phyloP scores from a whole-genome alignment of 2,113 vertebrate species.

The Rissa tridactyla region DNA sequence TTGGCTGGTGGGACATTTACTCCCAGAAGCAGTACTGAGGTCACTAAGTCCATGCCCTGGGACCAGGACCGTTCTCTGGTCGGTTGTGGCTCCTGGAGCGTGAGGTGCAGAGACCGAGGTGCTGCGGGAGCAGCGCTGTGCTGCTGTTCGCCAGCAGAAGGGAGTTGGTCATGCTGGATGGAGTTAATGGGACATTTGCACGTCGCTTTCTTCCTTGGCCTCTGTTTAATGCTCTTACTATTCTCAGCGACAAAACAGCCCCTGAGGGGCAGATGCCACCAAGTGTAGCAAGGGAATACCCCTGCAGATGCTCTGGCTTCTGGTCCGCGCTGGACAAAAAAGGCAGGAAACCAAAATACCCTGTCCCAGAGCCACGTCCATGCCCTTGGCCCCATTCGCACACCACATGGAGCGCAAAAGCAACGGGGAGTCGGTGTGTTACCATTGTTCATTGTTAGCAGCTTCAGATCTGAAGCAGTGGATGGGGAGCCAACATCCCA shows the following conservation, averaged over 20 bases:
- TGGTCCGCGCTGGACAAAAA: constrained; percentile 3
- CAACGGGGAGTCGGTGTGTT: not conserved
- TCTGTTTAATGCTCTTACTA: not conserved
- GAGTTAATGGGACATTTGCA: not conserved
- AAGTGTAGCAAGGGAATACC: constrained; percentile 10
- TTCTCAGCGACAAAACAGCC: constrained; percentile 10
- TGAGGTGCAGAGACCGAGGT: not conserved
- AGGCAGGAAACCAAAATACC: constrained; percentile 56
- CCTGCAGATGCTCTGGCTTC: constrained; percentile 39
- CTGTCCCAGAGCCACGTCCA: constrained; percentile 26
- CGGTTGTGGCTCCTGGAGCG: not conserved
- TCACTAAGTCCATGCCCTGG: not conserved
- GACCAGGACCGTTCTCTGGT: not conserved
- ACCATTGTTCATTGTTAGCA: constrained; percentile 59
- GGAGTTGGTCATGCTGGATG: not conserved
- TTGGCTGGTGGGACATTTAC: not conserved
- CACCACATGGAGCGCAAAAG: constrained; percentile 1
- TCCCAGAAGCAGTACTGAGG: not conserved
- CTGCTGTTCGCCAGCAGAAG: not conserved
- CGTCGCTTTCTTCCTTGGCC: not conserved
- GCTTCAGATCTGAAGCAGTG: not conserved
- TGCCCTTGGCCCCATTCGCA: not conserved
- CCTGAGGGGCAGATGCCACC: constrained; percentile 28
- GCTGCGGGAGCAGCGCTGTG: not conserved
- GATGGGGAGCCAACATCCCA: not conserved